These are phyloP conservation scores for Fragariocoptes setiger DNA, from an alignment of 1,140 invertebrate genomes.

Conservation along the genomic window DNA sequence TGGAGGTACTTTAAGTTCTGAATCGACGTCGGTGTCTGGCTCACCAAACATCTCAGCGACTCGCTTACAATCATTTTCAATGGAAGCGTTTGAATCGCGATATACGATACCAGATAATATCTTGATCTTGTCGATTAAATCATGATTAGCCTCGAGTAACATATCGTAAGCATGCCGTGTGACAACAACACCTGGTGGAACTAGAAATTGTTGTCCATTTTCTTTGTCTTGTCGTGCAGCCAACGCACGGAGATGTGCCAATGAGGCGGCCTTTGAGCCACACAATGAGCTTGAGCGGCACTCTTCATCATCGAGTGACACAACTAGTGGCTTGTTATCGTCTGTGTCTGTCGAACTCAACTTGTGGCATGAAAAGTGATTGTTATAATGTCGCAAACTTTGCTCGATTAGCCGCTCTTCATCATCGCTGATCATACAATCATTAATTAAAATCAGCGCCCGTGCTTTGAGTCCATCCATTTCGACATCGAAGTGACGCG, in stretches of 20 bases:
- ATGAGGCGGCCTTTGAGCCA: neutral
- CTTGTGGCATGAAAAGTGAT: neutral
- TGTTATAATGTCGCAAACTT: neutral
- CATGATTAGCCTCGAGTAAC: slow-evolving; percentile 25
- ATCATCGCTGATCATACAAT: neutral
- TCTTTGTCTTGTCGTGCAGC: no score
- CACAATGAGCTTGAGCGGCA: neutral
- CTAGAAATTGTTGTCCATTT: no score
- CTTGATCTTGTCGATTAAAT: no score
- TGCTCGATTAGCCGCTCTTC: neutral
- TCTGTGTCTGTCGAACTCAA: neutral
- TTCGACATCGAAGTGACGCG: neutral
- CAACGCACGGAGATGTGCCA: no score
- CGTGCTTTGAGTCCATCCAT: neutral
- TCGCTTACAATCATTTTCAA: no score
- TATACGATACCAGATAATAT: no score
- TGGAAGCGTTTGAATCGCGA: no score
- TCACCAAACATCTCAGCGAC: no score
- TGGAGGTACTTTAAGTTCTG: no score
- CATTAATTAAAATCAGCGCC: neutral
- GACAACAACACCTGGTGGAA: neutral
- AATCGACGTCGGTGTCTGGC: no score
- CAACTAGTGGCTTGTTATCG: neutral
- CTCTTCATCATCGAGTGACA: neutral
- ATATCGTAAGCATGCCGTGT: neutral